Evolutionary conservation across 2,113 vertebrate species (phyloP).

Genomic region (Laticauda laticaudata): DNA sequence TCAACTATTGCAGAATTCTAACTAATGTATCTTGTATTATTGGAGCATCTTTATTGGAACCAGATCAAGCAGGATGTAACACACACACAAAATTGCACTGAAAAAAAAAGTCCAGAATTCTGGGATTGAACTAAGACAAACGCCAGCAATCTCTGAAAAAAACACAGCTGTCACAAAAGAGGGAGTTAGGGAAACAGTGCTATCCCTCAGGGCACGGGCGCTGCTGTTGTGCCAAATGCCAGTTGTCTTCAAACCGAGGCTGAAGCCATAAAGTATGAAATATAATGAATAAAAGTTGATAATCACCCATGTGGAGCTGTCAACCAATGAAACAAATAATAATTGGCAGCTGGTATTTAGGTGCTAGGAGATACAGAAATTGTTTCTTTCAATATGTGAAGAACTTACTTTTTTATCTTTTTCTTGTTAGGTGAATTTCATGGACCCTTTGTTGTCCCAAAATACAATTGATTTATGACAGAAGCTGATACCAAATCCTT

Average conservation of each 20-base stretch:
- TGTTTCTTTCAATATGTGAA: slow-evolving; percentile 33
- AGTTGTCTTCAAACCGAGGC: slow-evolving; percentile 65
- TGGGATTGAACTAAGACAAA: slow-evolving; percentile 31
- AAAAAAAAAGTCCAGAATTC: slow-evolving; percentile 40
- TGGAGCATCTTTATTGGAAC: slow-evolving; percentile 8
- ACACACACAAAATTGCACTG: slow-evolving; percentile 28
- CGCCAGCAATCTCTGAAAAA: slow-evolving; percentile 55
- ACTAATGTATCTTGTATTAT: neutral
- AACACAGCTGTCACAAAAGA: slow-evolving; percentile 61
- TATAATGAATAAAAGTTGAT: slow-evolving; percentile 70
- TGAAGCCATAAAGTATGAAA: slow-evolving; percentile 70
- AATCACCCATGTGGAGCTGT: slow-evolving; percentile 64
- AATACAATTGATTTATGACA: neutral
- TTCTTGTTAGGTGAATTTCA: neutral
- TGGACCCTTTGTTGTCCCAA: neutral
- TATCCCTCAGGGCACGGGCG: slow-evolving; percentile 60
- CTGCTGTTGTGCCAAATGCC: slow-evolving; percentile 69
- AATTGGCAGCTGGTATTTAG: slow-evolving; percentile 69
- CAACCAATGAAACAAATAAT: slow-evolving; percentile 70
- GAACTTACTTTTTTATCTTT: neutral
- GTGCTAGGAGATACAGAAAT: slow-evolving; percentile 54
- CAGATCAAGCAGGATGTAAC: accelerated
- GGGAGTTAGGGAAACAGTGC: slow-evolving; percentile 31
- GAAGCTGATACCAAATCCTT: neutral
- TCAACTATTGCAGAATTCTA: neutral